Evolutionary conservation across 2,113 vertebrate species (phyloP).

Genomic region (Semnopithecus entellus): DNA sequence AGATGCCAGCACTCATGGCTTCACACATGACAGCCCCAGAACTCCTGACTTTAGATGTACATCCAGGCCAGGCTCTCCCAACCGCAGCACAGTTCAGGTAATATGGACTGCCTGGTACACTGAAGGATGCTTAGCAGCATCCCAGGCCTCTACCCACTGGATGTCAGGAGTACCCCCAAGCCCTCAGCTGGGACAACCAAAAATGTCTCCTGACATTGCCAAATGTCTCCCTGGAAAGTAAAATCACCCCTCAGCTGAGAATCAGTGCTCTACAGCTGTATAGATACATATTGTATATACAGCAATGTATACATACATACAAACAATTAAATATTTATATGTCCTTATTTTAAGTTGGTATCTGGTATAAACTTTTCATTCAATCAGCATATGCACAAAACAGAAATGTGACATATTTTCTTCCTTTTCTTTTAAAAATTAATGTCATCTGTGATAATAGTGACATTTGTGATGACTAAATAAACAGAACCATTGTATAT

Average conservation of each 20-base stretch:
- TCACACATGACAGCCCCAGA: not conserved
- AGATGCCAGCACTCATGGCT: not conserved
- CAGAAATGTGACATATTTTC: conserved; percentile 74
- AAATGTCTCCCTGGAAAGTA: not conserved
- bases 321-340: conserved; percentile 76
- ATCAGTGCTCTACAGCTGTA: not conserved
- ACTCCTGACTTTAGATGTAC: not conserved
- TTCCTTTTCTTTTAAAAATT: conserved; percentile 71
- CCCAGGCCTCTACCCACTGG: not conserved
- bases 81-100: fast-evolving
- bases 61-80: not conserved
- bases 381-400: conserved; percentile 70
- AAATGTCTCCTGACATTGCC: not conserved
- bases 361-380: conserved; percentile 72
- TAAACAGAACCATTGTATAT: conserved; percentile 19
- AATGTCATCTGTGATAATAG: conserved; percentile 76
- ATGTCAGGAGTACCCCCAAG: not conserved
- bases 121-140: not conserved
- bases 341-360: conserved; percentile 69
- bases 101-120: too few relatives aligned
- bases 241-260: not conserved
- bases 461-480: conserved; percentile 61
- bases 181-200: not conserved
- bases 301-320: conserved; percentile 3
- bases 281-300: not conserved